A percentile compares a stretch with the other conserved stretches of the same genome.
These are phyloP conservation scores for Bradypodion ventrale DNA, from an alignment of 2,797 vertebrate species.

Conservation along the genomic window DNA sequence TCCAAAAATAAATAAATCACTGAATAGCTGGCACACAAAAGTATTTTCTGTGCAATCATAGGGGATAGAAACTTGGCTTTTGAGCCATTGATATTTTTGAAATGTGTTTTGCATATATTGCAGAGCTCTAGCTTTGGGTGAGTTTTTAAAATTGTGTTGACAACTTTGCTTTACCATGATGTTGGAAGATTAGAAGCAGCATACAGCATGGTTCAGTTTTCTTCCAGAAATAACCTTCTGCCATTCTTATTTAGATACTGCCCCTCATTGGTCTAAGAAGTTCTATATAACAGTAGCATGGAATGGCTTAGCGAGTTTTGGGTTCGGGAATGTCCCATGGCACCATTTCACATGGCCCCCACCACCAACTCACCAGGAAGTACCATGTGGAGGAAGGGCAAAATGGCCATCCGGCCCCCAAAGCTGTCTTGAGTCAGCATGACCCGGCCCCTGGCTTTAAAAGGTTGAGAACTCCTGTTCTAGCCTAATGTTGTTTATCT, in stretches of 20 bases:
- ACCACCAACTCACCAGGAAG: too few relatives aligned
- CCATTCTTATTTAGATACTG: background rate
- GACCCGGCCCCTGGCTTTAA: too few relatives aligned
- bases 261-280: background rate
- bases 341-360: too few relatives aligned
- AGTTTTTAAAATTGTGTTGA: background rate
- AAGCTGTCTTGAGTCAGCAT: too few relatives aligned
- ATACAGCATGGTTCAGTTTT: too few relatives aligned
- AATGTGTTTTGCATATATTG: background rate
- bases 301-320: too few relatives aligned
- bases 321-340: too few relatives aligned
- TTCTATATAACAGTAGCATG: accelerated
- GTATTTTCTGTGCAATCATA: background rate
- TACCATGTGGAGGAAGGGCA: too few relatives aligned
- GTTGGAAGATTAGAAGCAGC: background rate
- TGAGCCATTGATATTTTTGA: background rate
- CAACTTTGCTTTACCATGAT: background rate
- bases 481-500: background rate
- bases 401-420: too few relatives aligned
- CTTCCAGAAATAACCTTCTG: too few relatives aligned
- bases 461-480: too few relatives aligned
- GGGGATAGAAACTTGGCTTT: background rate
- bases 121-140: background rate
- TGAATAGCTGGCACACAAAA: background rate
- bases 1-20: background rate